A percentile compares a stretch with the other conserved stretches of the same genome.
Evolutionary conservation across 2,797 vertebrate species (phyloP).

Genomic region (Knipowitschia caucasica): DNA sequence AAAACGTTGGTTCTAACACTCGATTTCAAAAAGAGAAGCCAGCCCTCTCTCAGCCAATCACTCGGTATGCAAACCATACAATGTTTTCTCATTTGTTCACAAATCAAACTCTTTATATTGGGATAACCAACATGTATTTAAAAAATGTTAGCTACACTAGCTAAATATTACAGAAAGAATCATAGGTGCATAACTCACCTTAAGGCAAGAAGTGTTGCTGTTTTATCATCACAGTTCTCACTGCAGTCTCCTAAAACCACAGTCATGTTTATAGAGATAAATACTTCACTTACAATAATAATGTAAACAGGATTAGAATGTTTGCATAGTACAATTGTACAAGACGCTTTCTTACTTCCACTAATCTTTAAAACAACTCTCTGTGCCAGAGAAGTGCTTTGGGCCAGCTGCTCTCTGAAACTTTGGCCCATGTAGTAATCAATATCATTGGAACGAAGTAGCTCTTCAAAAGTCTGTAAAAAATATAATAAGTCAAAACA

Average conservation of each 20-base stretch:
- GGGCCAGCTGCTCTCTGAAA: slow-evolving; percentile 88
- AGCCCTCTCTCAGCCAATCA: too few relatives aligned
- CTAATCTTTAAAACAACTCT: slow-evolving; percentile 83
- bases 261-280: background rate
- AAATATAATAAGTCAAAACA: background rate
- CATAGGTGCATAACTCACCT: too few relatives aligned
- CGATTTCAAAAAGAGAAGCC: too few relatives aligned
- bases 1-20: too few relatives aligned
- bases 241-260: slow-evolving; percentile 76
- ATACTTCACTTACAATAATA: background rate
- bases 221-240: slow-evolving; percentile 78
- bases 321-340: background rate
- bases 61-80: too few relatives aligned
- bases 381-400: slow-evolving; percentile 81
- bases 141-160: too few relatives aligned
- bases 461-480: slow-evolving; percentile 86
- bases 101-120: background rate
- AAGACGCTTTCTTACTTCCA: slow-evolving; percentile 72
- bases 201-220: slow-evolving; percentile 81
- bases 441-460: slow-evolving; percentile 88
- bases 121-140: too few relatives aligned
- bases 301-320: too few relatives aligned
- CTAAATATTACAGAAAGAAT: too few relatives aligned
- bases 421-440: slow-evolving; percentile 96
- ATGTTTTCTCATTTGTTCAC: too few relatives aligned